Evolutionary conservation across 2,888 invertebrate genomes (phyloP).

Genomic region (Drosophila picticornis): DNA sequence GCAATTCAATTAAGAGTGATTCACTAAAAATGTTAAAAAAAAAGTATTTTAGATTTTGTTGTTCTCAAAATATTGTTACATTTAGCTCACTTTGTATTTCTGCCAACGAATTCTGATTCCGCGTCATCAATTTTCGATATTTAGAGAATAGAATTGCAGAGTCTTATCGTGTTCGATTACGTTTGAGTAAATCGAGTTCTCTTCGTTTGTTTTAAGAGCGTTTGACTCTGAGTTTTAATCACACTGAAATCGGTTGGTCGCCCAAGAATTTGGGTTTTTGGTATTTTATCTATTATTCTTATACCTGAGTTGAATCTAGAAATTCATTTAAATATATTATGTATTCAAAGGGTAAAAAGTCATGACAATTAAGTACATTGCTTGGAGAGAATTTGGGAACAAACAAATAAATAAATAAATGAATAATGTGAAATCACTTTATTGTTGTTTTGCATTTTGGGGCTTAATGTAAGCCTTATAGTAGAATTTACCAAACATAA

Average conservation of each 20-base stretch:
- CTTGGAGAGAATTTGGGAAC: neutral
- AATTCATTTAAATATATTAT: neutral
- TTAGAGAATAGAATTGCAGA: neutral
- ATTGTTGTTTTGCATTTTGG: constrained; percentile 8
- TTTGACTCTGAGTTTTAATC: neutral
- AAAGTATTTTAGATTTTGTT: no score
- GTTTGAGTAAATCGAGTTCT: neutral
- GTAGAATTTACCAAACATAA: constrained; percentile 87
- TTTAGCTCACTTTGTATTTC: no score
- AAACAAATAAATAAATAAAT: neutral
- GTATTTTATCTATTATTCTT: neutral
- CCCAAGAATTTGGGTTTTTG: neutral
- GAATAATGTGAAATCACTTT: neutral
- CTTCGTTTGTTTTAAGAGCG: neutral
- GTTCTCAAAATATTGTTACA: no score
- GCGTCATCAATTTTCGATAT: neutral
- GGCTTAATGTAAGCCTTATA: constrained; percentile 59
- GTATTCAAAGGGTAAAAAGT: neutral
- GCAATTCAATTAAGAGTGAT: no score
- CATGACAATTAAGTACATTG: neutral
- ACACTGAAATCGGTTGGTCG: neutral
- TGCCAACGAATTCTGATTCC: neutral
- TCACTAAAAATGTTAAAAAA: no score
- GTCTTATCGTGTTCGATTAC: neutral
- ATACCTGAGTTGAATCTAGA: neutral